A percentile compares a stretch with the other conserved stretches of the same genome.
phyloP scores from a whole-genome alignment of 2,888 invertebrate genomes.

The Drosophila setosimentum region DNA sequence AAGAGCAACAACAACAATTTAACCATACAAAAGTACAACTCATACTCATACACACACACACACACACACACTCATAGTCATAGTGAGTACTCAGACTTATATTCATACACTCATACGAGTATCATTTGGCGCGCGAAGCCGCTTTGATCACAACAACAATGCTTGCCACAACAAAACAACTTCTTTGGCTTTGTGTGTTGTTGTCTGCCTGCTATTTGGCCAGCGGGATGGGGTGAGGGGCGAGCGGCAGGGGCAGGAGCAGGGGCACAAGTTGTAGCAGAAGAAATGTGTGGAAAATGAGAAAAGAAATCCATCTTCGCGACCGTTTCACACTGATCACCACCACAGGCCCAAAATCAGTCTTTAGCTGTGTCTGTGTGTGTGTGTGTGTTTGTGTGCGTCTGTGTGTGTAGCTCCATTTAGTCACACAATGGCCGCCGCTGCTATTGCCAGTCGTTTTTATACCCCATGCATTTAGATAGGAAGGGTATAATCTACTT shows the following conservation, averaged over 20 bases:
- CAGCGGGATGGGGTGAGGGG: conserved; percentile 15
- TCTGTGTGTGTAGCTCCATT: conserved; percentile 54
- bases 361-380: conserved; percentile 1
- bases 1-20: conserved; percentile 41
- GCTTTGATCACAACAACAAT: conserved; percentile 84
- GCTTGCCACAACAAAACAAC: conserved; percentile 84
- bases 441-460: conserved; percentile 25
- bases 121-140: conserved; percentile 80
- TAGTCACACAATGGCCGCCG: conserved; percentile 66
- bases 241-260: neutral
- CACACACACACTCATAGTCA: conserved; percentile 11
- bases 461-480: conserved; percentile 15
- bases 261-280: conserved; percentile 6
- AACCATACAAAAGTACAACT: conserved; percentile 73
- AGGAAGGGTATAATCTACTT: neutral
- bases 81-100: conserved; percentile 15
- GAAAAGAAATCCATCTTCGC: conserved; percentile 82
- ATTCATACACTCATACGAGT: conserved; percentile 44
- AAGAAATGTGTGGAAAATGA: conserved; percentile 59
- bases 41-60: conserved; percentile 47
- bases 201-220: conserved; percentile 24
- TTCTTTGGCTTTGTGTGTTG: conserved; percentile 71
- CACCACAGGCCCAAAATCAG: conserved; percentile 44
- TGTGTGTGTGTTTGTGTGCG: conserved; percentile 13
- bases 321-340: conserved; percentile 68